phyloP scores from a whole-genome alignment of 2,797 vertebrate species.

The Cottoperca gobio region DNA sequence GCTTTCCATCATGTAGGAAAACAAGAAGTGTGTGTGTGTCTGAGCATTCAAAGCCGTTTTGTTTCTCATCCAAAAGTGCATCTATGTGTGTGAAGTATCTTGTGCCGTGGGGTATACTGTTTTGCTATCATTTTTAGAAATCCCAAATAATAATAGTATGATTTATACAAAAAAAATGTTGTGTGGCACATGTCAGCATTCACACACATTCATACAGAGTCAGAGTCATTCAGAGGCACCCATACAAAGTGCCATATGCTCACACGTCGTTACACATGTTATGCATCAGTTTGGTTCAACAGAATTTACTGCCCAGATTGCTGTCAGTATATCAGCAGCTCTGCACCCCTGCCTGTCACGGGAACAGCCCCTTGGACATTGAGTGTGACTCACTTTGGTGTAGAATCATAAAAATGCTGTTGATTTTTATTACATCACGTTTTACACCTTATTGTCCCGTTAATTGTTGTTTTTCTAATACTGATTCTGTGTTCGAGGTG shows the following conservation, averaged over 20 bases:
- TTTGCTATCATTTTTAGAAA: background rate
- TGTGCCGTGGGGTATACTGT: background rate
- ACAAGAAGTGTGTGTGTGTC: background rate
- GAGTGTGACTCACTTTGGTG: background rate
- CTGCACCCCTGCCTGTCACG: background rate
- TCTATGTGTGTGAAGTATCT: background rate
- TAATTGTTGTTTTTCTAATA: conserved; percentile 2
- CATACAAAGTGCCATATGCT: too few relatives aligned
- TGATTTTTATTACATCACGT: background rate
- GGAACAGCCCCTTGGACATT: conserved; percentile 60
- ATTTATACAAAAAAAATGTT: conserved; percentile 9
- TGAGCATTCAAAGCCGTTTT: conserved; percentile 8
- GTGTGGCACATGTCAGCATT: too few relatives aligned
- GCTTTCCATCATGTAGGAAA: background rate
- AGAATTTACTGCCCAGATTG: background rate
- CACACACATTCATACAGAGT: too few relatives aligned
- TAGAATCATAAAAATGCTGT: background rate
- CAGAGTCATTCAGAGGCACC: too few relatives aligned
- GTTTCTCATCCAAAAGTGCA: conserved; percentile 7
- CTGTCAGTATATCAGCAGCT: background rate
- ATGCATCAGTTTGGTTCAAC: background rate
- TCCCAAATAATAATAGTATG: background rate
- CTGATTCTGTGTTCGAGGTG: background rate
- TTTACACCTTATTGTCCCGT: background rate
- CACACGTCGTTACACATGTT: background rate